Conservation (phyloP, 1,140 invertebrate genomes). For the Bombyx mandarina region DNA sequence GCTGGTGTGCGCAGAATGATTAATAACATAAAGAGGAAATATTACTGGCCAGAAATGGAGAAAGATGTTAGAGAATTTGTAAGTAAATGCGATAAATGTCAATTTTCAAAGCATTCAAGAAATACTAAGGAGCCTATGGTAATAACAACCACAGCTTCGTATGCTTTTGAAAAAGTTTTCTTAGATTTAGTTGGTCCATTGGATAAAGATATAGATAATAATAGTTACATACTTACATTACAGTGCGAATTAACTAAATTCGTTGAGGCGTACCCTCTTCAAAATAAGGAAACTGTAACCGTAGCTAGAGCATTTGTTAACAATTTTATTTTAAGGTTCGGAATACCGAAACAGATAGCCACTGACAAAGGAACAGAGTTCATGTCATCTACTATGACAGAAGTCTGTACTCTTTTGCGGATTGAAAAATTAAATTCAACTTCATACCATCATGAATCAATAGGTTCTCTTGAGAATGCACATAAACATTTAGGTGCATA, state of each 20-base stretch:
- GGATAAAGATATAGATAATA: conserved; percentile 4
- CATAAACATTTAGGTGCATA: conserved; percentile 14
- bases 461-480: conserved; percentile 15
- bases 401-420: conserved; percentile 15
- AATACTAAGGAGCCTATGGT: conserved; percentile 1
- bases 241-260: neutral
- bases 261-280: neutral
- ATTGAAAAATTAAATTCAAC: conserved; percentile 12
- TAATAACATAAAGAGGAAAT: conserved; percentile 2
- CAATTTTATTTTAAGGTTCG: neutral
- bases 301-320: neutral
- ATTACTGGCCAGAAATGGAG: conserved; percentile 1
- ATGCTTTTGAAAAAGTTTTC: conserved; percentile 17
- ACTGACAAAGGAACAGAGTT: conserved; percentile 12
- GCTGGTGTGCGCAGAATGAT: conserved; percentile 6
- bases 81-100: conserved; percentile 10
- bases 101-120: conserved; percentile 1
- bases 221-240: neutral
- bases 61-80: conserved; percentile 1
- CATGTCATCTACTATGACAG: conserved; percentile 9
- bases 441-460: conserved; percentile 16
- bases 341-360: neutral
- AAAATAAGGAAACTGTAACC: neutral
- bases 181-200: conserved; percentile 16
- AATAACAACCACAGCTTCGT: neutral